These are phyloP conservation scores for Irena cyanogastra DNA, from an alignment of 2,113 vertebrate genomes.

Conservation along the genomic window DNA sequence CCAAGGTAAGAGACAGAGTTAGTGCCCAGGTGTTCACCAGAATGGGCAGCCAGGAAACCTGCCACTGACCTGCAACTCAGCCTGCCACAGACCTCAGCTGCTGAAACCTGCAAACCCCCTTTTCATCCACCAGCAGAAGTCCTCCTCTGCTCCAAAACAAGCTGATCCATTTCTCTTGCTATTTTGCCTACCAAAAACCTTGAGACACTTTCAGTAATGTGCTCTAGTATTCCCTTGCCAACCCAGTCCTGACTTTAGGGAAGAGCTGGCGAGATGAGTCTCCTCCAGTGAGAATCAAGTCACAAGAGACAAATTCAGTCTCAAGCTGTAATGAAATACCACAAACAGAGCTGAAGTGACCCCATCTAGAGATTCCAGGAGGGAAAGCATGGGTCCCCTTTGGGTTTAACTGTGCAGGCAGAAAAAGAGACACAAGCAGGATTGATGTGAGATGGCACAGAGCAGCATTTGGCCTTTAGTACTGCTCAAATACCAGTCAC, in stretches of 20 bases:
- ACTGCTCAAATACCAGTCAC: not conserved
- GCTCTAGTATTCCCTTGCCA: not conserved
- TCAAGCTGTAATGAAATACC: not conserved
- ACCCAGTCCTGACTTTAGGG: not conserved
- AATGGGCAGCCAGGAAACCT: not conserved
- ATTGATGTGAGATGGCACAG: not conserved
- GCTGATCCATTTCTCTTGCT: not conserved
- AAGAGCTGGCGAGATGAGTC: not conserved
- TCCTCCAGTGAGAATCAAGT: not conserved
- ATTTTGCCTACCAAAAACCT: not conserved
- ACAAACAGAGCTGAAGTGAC: not conserved
- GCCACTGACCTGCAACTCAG: not conserved
- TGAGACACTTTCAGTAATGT: not conserved
- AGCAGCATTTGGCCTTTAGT: not conserved
- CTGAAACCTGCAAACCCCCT: not conserved
- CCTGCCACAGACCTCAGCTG: not conserved
- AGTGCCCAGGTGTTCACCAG: not conserved
- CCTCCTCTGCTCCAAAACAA: not conserved
- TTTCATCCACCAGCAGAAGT: not conserved
- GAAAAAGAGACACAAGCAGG: not conserved
- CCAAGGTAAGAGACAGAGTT: constrained; percentile 46
- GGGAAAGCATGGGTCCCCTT: not conserved
- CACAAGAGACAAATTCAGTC: not conserved
- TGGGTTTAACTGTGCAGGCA: not conserved
- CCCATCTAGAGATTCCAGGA: not conserved